A percentile compares a stretch with the other conserved stretches of the same genome.
These are phyloP conservation scores for Cettia cetti DNA, from an alignment of 2,113 vertebrate species.

Conservation along the genomic window DNA sequence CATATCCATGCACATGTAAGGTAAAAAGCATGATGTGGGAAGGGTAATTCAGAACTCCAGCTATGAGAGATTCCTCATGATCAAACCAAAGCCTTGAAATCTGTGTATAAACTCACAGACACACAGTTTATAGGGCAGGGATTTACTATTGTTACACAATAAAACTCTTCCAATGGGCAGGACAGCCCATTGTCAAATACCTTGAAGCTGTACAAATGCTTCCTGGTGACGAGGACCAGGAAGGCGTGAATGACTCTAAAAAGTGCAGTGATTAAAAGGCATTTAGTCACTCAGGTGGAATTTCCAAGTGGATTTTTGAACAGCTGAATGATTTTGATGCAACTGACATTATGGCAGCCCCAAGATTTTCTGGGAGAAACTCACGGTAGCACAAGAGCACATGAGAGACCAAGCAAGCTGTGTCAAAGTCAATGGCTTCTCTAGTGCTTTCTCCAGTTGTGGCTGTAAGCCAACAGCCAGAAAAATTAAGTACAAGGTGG, in stretches of 20 bases:
- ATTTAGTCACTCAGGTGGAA: conserved; percentile 21
- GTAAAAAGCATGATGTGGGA: not conserved
- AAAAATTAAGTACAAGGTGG: not conserved
- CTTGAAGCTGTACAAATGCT: not conserved
- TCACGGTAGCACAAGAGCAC: not conserved
- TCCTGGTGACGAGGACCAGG: conserved; percentile 42
- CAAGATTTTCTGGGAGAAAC: not conserved
- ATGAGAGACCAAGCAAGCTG: accelerated
- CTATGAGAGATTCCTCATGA: not conserved
- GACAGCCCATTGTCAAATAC: conserved; percentile 27
- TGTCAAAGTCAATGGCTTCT: not conserved
- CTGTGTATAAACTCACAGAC: not conserved
- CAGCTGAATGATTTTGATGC: not conserved
- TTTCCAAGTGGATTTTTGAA: not conserved
- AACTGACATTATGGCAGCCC: not conserved
- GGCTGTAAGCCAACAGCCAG: not conserved
- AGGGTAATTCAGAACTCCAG: not conserved
- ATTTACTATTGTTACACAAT: conserved; percentile 28
- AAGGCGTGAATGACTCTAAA: not conserved
- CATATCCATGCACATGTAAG: not conserved
- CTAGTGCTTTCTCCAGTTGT: not conserved
- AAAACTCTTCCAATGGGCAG: not conserved
- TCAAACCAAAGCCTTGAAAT: not conserved
- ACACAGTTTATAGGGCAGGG: not conserved
- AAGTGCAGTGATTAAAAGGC: not conserved